Conservation (phyloP, 2,888 invertebrate genomes). For the Macaria notata region DNA sequence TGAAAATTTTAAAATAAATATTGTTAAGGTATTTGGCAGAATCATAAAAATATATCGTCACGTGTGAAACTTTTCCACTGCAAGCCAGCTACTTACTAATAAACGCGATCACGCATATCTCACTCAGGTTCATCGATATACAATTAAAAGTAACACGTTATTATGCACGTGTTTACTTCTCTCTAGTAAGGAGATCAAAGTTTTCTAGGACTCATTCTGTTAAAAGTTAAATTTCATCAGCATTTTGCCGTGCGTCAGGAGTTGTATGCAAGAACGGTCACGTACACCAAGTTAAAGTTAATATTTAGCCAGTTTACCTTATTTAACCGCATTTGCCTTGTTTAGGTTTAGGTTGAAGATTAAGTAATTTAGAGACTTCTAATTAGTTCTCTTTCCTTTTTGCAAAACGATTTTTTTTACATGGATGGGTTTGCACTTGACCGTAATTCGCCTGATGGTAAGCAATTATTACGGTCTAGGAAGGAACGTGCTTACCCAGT, state of each 20-base stretch:
- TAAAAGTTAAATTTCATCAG: conserved; percentile 15
- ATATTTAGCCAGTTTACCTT: conserved; percentile 11
- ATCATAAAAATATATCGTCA: no score
- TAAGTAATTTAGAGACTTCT: no score
- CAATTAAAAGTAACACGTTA: conserved; percentile 13
- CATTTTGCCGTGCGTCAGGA: conserved; percentile 9
- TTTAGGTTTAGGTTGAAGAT: conserved; percentile 7
- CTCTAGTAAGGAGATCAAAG: conserved; percentile 23
- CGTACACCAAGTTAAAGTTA: conserved; percentile 25
- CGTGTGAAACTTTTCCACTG: no score
- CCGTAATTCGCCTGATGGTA: no score
- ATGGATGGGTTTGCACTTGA: no score
- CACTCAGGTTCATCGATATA: conserved; percentile 2
- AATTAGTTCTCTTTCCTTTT: no score
- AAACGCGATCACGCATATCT: background rate
- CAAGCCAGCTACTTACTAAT: no score
- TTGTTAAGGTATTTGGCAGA: no score
- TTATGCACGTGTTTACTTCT: conserved; percentile 24
- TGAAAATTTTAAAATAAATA: no score
- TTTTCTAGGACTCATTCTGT: conserved; percentile 21
- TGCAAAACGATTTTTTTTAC: no score
- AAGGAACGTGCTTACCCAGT: no score
- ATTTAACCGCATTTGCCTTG: conserved; percentile 22
- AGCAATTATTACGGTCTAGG: no score
- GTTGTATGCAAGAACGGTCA: conserved; percentile 20